phyloP scores from a whole-genome alignment of 2,797 vertebrate species.

The Leuciscus waleckii region DNA sequence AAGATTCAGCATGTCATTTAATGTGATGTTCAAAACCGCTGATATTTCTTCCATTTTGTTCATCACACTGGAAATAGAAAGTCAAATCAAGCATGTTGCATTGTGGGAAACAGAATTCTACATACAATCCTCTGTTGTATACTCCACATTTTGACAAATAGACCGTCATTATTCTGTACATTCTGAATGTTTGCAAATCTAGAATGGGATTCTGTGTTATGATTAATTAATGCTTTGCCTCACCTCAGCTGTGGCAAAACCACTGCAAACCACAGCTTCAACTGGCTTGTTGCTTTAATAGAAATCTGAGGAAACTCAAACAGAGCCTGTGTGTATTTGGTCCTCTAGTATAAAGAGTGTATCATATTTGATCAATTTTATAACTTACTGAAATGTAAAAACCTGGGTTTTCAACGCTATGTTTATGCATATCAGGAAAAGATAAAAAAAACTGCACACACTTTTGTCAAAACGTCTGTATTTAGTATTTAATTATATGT shows the following conservation, averaged over 20 bases:
- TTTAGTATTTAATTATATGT: constrained; percentile 74
- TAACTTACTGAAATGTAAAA: background rate
- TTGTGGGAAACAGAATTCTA: too few relatives aligned
- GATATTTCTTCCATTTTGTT: too few relatives aligned
- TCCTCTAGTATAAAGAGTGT: background rate
- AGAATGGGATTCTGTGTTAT: background rate
- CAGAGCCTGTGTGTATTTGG: background rate
- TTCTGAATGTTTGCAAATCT: background rate
- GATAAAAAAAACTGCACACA: constrained; percentile 54
- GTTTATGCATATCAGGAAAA: background rate
- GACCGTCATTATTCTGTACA: background rate
- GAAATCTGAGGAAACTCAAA: background rate
- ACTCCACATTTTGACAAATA: too few relatives aligned
- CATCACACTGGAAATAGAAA: too few relatives aligned
- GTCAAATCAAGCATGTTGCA: too few relatives aligned
- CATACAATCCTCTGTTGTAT: too few relatives aligned
- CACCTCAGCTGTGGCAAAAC: background rate
- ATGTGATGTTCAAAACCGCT: too few relatives aligned
- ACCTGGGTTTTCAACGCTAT: background rate
- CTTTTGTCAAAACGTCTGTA: constrained; percentile 64
- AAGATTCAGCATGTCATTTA: too few relatives aligned
- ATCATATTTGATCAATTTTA: background rate
- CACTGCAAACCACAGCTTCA: background rate
- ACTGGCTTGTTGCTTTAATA: background rate
- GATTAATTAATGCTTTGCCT: background rate